Evolutionary conservation across 2,888 invertebrate genomes (phyloP).

Genomic region (Phyllotreta cruciferae): DNA sequence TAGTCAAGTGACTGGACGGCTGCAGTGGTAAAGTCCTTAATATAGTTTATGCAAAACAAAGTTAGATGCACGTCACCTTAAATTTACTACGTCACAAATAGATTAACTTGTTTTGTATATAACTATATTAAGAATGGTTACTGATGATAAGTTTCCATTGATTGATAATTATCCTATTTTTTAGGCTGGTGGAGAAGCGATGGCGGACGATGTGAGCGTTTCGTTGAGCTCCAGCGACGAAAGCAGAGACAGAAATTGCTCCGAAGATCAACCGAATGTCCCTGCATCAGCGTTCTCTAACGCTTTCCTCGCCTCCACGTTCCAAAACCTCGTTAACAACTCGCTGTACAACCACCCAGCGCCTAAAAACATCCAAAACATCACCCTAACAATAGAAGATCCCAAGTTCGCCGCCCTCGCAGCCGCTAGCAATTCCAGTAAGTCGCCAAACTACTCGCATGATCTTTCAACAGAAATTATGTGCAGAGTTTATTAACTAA

Average conservation of each 20-base stretch:
- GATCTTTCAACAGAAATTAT: no score
- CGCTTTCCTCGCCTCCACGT: constrained; percentile 44
- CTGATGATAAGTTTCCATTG: no score
- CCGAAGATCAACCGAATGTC: constrained; percentile 19
- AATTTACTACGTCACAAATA: not conserved
- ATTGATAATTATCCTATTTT: constrained; percentile 13
- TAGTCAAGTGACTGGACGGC: no score
- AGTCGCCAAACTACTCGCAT: not conserved
- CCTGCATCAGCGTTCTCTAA: constrained; percentile 33
- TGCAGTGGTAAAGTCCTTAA: not conserved
- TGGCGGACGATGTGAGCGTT: constrained; percentile 68
- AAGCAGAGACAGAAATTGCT: constrained; percentile 54
- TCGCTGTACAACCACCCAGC: constrained; percentile 39
- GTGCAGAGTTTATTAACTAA: no score
- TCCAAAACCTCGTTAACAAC: constrained; percentile 49
- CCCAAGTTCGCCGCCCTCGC: constrained; percentile 78
- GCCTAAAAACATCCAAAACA: constrained; percentile 57
- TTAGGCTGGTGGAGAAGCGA: constrained; percentile 67
- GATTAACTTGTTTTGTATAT: no score
- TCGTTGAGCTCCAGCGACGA: constrained; percentile 66
- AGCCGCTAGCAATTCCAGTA: constrained; percentile 68
- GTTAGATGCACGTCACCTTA: no score
- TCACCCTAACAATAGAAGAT: constrained; percentile 73
- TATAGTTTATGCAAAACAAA: no score
- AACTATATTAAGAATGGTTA: no score